These are phyloP conservation scores for Chelonia mydas DNA, from an alignment of 2,797 vertebrate genomes.

Conservation along the genomic window DNA sequence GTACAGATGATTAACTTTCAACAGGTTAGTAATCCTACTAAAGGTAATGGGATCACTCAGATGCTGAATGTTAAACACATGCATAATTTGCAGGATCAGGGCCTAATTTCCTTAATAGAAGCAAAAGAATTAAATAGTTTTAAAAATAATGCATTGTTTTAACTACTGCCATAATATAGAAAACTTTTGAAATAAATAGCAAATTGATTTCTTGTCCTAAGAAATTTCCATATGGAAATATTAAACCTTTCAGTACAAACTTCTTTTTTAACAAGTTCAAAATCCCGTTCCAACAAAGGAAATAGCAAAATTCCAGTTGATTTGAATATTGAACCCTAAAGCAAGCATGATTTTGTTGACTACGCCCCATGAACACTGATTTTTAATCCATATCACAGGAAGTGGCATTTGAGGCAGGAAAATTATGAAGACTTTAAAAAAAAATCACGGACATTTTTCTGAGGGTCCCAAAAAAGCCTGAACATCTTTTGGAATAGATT, in stretches of 20 bases:
- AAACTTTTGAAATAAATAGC: neutral
- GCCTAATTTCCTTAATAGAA: constrained; percentile 18
- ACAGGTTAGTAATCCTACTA: neutral
- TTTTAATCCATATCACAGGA: neutral
- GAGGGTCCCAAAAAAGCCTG: neutral
- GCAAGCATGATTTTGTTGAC: neutral
- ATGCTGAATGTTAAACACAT: neutral
- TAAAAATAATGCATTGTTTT: neutral
- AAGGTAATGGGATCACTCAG: neutral
- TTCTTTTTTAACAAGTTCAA: neutral
- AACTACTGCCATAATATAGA: neutral
- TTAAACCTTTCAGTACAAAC: neutral
- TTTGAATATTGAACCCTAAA: constrained; percentile 21
- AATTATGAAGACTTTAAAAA: neutral
- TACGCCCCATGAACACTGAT: neutral
- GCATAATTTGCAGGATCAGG: neutral
- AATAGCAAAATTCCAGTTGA: constrained; percentile 21
- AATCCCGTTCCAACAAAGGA: neutral
- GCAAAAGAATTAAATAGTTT: neutral
- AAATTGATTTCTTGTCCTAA: neutral
- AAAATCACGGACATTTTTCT: neutral
- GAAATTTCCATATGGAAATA: constrained; percentile 3
- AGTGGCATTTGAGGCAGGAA: constrained; percentile 12
- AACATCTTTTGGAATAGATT: neutral
- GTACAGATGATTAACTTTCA: constrained; percentile 13